Evolutionary conservation across 2,797 vertebrate genomes (phyloP).

Genomic region (Acanthis flammea): DNA sequence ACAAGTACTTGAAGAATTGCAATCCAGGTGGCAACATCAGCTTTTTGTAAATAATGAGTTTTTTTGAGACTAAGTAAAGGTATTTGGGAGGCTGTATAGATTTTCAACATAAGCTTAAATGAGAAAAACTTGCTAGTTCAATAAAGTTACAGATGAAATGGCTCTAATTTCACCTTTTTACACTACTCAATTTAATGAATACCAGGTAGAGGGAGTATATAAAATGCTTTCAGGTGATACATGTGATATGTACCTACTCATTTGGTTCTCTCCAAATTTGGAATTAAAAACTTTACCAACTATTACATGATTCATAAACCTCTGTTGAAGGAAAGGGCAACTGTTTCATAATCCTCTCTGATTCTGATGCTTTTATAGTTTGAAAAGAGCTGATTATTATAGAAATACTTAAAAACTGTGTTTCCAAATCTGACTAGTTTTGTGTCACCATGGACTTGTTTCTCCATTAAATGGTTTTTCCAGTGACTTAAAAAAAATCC

Average conservation of each 20-base stretch:
- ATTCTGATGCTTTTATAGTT: neutral
- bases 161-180: neutral
- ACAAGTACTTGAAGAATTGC: neutral
- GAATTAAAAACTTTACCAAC: neutral
- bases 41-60: neutral
- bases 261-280: neutral
- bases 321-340: neutral
- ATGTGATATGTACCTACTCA: neutral
- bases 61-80: neutral
- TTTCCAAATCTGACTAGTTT: constrained; percentile 10
- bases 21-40: neutral
- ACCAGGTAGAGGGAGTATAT: neutral
- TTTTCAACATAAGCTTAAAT: neutral
- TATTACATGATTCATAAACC: neutral
- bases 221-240: neutral
- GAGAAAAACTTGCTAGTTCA: neutral
- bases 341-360: neutral
- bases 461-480: neutral
- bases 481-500: neutral
- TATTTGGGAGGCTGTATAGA: neutral
- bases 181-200: neutral
- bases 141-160: neutral
- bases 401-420: constrained; percentile 29
- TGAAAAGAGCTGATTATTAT: neutral
- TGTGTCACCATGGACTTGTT: neutral